phyloP scores from a whole-genome alignment of 2,113 vertebrate species.

The Podarcis muralis region DNA sequence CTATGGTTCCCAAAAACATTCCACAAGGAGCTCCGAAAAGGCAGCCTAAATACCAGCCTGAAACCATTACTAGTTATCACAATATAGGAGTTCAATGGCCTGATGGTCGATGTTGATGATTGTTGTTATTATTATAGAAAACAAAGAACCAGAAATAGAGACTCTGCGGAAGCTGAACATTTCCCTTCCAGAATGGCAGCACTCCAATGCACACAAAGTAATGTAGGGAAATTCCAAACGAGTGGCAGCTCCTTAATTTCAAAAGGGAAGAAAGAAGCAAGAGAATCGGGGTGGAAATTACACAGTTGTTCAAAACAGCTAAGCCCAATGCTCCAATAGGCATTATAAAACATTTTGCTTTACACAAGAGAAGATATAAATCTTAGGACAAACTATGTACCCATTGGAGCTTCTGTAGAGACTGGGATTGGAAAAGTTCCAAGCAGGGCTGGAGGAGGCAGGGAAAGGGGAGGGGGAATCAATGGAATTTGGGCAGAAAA shows the following conservation, averaged over 20 bases:
- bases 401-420: background rate
- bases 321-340: background rate
- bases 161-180: accelerated
- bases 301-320: background rate
- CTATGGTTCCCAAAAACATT: background rate
- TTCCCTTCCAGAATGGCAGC: constrained; percentile 32
- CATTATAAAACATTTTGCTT: background rate
- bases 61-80: background rate
- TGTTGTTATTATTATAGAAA: background rate
- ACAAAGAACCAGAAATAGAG: constrained; percentile 9
- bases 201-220: background rate
- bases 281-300: background rate
- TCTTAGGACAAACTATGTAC: constrained; percentile 11
- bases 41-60: background rate
- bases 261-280: background rate
- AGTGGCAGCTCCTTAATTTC: background rate
- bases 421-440: constrained; percentile 39
- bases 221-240: background rate
- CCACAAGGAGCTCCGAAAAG: background rate
- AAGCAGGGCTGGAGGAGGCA: constrained; percentile 51
- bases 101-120: background rate
- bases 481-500: constrained; percentile 50
- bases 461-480: constrained; percentile 59
- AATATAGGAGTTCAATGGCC: constrained; percentile 1
- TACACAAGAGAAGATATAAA: background rate